Percentiles rank a stretch among this genome's conserved stretches.
Evolutionary conservation across 2,888 invertebrate genomes (phyloP).

Genomic region (Drosophila nr. fundita): DNA sequence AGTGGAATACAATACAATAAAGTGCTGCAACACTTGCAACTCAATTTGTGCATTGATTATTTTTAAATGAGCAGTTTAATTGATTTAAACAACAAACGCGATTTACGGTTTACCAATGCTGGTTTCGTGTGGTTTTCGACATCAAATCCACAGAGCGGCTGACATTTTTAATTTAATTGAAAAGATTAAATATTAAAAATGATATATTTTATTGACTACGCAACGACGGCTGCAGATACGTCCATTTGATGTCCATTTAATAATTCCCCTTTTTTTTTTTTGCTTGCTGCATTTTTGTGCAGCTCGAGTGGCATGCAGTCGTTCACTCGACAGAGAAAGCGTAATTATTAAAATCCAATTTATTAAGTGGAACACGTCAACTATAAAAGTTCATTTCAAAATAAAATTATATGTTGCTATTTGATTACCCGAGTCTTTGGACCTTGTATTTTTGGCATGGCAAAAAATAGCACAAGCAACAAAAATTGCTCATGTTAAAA

Average conservation of each 20-base stretch:
- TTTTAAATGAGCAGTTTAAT: constrained; percentile 69
- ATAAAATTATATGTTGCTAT: neutral
- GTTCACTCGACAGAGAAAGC: constrained; percentile 10
- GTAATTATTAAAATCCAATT: constrained; percentile 1
- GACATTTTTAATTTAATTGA: constrained; percentile 67
- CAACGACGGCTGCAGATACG: constrained; percentile 9
- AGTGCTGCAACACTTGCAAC: constrained; percentile 30
- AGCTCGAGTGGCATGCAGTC: constrained; percentile 23
- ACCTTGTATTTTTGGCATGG: neutral
- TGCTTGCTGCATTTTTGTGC: constrained; percentile 14
- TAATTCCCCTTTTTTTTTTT: constrained; percentile 5
- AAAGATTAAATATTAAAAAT: constrained; percentile 79
- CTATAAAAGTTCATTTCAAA: neutral
- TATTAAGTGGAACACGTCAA: constrained; percentile 1
- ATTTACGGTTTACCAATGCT: constrained; percentile 52
- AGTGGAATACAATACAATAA: constrained; percentile 22
- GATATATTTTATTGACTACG: constrained; percentile 72
- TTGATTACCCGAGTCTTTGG: neutral
- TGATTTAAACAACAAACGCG: constrained; percentile 70
- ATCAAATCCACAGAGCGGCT: constrained; percentile 24
- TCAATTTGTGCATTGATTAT: constrained; percentile 68
- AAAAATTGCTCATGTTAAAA: too few relatives aligned
- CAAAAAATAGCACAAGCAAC: too few relatives aligned
- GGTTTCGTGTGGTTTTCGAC: constrained; percentile 32
- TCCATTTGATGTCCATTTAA: constrained; percentile 41